Conservation (phyloP, 2,113 vertebrate species). For the Hippocampus mohnikei region DNA sequence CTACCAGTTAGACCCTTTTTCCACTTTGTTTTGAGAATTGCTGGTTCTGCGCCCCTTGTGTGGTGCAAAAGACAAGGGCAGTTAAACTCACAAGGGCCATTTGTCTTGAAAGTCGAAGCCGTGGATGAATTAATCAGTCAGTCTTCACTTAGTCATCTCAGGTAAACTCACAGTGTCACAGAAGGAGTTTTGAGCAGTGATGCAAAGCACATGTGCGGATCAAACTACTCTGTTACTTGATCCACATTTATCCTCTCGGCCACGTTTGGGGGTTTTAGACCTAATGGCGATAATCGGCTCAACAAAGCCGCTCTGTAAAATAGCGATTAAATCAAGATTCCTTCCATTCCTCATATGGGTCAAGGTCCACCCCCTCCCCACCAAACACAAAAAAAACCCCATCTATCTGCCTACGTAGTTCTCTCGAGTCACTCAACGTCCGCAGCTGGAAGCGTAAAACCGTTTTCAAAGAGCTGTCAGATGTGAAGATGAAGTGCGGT, state of each 20-base stretch:
- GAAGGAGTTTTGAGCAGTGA: neutral
- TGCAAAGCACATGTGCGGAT: neutral
- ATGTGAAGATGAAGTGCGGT: slow-evolving; percentile 34
- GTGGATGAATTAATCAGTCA: neutral
- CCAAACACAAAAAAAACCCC: neutral
- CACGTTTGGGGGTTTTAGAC: neutral
- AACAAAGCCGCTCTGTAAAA: neutral
- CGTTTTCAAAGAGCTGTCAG: slow-evolving; percentile 3
- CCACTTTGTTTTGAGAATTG: neutral
- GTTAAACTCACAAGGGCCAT: neutral
- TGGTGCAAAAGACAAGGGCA: neutral
- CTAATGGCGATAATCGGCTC: neutral
- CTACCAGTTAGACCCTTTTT: too few species aligned
- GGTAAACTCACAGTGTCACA: too few species aligned
- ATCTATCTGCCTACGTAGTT: too few species aligned
- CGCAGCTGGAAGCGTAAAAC: neutral
- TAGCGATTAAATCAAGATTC: slow-evolving; percentile 11
- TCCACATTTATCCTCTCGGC: neutral
- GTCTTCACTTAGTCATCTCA: slow-evolving; percentile 6
- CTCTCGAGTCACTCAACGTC: slow-evolving; percentile 32
- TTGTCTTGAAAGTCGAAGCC: neutral
- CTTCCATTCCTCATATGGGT: slow-evolving; percentile 9
- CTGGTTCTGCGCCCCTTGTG: neutral
- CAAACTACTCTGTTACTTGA: slow-evolving; percentile 6
- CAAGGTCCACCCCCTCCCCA: slow-evolving; percentile 31